Evolutionary conservation across 2,113 vertebrate genomes (phyloP), one percentile per base, ranked within the genome.

Genomic region (Caranx melampygus): DNA sequence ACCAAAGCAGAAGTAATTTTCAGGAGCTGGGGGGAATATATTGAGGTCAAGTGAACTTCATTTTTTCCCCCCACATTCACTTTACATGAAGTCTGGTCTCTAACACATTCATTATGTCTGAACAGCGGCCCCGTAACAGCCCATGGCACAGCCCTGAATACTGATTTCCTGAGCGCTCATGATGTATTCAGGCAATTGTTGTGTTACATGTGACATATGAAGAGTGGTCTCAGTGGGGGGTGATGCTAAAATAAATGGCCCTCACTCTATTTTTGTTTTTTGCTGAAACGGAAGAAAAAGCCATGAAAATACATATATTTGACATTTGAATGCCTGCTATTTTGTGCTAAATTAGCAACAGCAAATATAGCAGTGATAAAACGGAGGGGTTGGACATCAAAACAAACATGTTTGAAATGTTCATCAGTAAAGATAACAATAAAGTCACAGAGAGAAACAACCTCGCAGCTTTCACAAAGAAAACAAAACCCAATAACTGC

Each of bases 1-100:
- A 84, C 80, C 77, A 79, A 85, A 87, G 91, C 75, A 83, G 87
- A 89, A 88, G 90, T 85, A 91, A 92, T 91, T 91, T 92, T 86
- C 88, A 77, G 84, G 54, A 83, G 85, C 83, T 75, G 75, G 60
- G 57, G 62, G 72, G 80, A 81, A 83, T 87, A 92, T 88, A 91
- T 89, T 89, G 88, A 88, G 90, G 90, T 92, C 88, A 89, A 86
- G 87, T 85, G 86, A 87, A 90, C 85, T 88, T 90, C 57, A 78
- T 87, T 82, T 69, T 73, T 65, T 12, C 71, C 18, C 72, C 37
- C 72, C 37, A 81, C 78, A 80, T 88, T 87, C 81, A 79, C 82
- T 90, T 89, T 88, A 88, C 77, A 87, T 88, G 73, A 75, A 79
- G 74, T 86, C 82, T 83, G 79, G 61, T 83, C 81, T 78, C 63